A percentile compares a stretch with the other conserved stretches of the same genome.
These are phyloP conservation scores for Tetropium fuscum DNA, from an alignment of 2,888 invertebrate genomes.

Conservation along the genomic window DNA sequence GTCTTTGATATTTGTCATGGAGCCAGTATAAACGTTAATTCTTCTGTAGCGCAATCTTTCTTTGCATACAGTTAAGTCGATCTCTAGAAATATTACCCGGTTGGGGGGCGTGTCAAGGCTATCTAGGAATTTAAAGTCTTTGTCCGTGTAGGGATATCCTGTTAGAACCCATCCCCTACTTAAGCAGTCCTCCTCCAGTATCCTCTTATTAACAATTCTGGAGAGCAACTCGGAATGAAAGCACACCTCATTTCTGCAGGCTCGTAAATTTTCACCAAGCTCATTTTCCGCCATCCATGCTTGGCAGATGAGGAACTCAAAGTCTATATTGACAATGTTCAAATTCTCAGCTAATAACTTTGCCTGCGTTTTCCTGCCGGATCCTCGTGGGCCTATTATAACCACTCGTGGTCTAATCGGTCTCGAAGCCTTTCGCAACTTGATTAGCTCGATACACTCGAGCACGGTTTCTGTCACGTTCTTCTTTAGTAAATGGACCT, in stretches of 20 bases:
- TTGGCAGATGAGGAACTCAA: slow-evolving; percentile 69
- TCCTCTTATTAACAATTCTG: slow-evolving; percentile 63
- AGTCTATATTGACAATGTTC: slow-evolving; percentile 71
- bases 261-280: slow-evolving; percentile 57
- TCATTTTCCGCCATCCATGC: slow-evolving; percentile 62
- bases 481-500: slow-evolving; percentile 37
- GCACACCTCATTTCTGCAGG: slow-evolving; percentile 58
- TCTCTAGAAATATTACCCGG: slow-evolving; percentile 62
- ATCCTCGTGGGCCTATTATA: slow-evolving; percentile 72
- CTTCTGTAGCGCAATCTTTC: slow-evolving; percentile 56
- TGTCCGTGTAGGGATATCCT: slow-evolving; percentile 70
- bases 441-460: slow-evolving; percentile 61
- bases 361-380: slow-evolving; percentile 71
- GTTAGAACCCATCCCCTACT: slow-evolving; percentile 74
- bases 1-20: slow-evolving; percentile 48
- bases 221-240: slow-evolving; percentile 60
- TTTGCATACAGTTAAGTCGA: slow-evolving; percentile 60
- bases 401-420: slow-evolving; percentile 72
- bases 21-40: slow-evolving; percentile 58
- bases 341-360: slow-evolving; percentile 67
- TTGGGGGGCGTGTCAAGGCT: slow-evolving; percentile 73
- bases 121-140: slow-evolving; percentile 73
- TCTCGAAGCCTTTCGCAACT: slow-evolving; percentile 58
- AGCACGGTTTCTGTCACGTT: slow-evolving; percentile 60
- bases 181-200: slow-evolving; percentile 70